Evolutionary conservation across 2,113 vertebrate species (phyloP).

Genomic region (Oreochromis aureus): DNA sequence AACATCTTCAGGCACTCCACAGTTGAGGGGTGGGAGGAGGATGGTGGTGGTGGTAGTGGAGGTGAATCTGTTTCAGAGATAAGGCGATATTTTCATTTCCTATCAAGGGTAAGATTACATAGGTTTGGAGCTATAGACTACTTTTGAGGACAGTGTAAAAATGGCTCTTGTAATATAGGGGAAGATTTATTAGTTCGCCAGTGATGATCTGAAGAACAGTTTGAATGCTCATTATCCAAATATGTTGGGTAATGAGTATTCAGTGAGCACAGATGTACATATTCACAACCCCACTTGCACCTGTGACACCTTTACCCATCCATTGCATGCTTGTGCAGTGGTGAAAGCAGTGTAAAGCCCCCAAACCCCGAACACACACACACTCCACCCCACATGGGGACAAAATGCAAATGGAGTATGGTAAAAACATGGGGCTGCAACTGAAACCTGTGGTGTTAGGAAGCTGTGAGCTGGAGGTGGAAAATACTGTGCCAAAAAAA

Average conservation of each 20-base stretch:
- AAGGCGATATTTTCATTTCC: constrained; percentile 57
- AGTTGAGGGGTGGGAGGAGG: constrained; percentile 31
- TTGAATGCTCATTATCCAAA: not conserved
- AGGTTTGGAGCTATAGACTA: not conserved
- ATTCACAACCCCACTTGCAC: not conserved
- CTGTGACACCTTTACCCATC: not conserved
- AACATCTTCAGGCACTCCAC: constrained; percentile 62
- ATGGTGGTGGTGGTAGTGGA: not conserved
- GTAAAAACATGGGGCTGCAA: not conserved
- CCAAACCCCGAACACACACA: not conserved
- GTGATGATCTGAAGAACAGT: not conserved
- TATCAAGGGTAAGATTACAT: constrained; percentile 9
- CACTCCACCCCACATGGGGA: not conserved
- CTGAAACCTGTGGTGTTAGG: not conserved
- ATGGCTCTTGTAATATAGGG: constrained; percentile 16
- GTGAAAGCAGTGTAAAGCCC: not conserved
- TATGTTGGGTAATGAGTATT: not conserved
- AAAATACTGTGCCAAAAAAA: not conserved
- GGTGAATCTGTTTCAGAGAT: constrained; percentile 31
- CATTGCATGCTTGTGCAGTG: not conserved
- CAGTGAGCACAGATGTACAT: not conserved
- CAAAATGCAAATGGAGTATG: constrained; percentile 14
- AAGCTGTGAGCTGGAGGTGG: not conserved
- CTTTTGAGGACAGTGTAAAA: constrained; percentile 5
- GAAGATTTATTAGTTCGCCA: not conserved